Conservation (phyloP, 2,797 vertebrate genomes). For the Tokudaia tokunoshimensis region DNA sequence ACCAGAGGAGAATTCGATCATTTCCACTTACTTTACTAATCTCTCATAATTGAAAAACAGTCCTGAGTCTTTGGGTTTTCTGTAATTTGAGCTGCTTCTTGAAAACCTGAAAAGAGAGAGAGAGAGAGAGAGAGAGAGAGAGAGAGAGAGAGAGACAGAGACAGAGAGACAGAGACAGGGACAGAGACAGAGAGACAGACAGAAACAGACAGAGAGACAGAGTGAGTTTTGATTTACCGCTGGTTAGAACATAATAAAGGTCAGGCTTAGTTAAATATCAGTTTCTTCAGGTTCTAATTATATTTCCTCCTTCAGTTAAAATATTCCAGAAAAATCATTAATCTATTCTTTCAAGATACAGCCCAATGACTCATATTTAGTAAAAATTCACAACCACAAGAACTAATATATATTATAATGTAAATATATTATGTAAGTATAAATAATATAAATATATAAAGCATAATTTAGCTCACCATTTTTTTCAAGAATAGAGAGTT, state of each 20-base stretch:
- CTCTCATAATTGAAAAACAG: conserved; percentile 4
- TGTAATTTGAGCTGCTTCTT: conserved; percentile 46
- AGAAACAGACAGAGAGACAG: too few relatives aligned
- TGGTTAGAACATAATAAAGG: conserved; percentile 4
- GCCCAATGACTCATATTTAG: background rate
- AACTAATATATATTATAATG: background rate
- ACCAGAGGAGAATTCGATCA: background rate
- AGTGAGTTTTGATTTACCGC: background rate
- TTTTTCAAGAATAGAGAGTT: conserved; percentile 42
- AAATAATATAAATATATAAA: background rate
- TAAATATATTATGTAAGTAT: background rate
- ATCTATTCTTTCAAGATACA: conserved; percentile 31
- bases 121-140: too few relatives aligned
- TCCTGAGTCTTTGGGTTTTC: background rate
- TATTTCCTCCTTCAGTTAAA: conserved; percentile 62
- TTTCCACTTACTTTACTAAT: conserved; percentile 50
- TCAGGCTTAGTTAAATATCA: conserved; percentile 32
- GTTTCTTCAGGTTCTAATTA: conserved; percentile 11
- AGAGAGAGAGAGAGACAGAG: too few relatives aligned
- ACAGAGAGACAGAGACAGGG: too few relatives aligned
- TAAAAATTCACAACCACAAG: conserved; percentile 62
- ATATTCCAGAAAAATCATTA: conserved; percentile 32
- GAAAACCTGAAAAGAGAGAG: conserved; percentile 10
- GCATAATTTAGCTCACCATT: background rate
- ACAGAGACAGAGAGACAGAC: background rate